Percentiles rank a stretch among this genome's conserved stretches.
These are phyloP conservation scores for Clarias batrachus DNA, from an alignment of 2,113 vertebrate species.

Conservation along the genomic window DNA sequence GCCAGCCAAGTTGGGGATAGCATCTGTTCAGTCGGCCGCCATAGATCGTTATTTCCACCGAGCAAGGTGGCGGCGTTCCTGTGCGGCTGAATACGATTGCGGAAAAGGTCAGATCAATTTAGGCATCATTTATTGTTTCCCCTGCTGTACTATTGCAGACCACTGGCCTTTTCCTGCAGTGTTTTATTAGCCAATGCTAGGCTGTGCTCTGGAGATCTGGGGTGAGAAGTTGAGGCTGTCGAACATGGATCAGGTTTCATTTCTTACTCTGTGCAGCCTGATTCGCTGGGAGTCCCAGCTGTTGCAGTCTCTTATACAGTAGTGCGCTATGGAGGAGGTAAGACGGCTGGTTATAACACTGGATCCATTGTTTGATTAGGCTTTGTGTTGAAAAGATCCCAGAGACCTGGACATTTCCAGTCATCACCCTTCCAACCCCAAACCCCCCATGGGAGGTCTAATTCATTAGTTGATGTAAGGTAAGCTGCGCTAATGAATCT, in stretches of 20 bases:
- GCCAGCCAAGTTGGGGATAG: constrained; percentile 60
- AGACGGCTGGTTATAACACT: constrained; percentile 13
- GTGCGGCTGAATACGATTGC: constrained; percentile 61
- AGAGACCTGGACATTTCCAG: not conserved
- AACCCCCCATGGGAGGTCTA: constrained; percentile 26
- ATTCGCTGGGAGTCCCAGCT: constrained; percentile 19
- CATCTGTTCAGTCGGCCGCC: constrained; percentile 62
- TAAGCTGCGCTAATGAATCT: constrained; percentile 42
- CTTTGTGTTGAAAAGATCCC: constrained; percentile 29
- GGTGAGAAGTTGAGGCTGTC: constrained; percentile 17
- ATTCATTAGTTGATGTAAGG: constrained; percentile 44
- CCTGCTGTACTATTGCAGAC: constrained; percentile 51
- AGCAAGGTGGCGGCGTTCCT: constrained; percentile 54
- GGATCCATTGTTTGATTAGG: constrained; percentile 31
- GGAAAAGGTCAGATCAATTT: constrained; percentile 71
- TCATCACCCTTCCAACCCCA: not conserved
- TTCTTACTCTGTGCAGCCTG: not conserved
- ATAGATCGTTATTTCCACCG: constrained; percentile 60
- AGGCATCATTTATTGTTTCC: constrained; percentile 66
- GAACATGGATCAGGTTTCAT: not conserved
- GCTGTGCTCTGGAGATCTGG: constrained; percentile 33
- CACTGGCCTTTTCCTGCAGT: constrained; percentile 38
- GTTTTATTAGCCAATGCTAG: constrained; percentile 43
- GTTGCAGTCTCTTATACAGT: not conserved
- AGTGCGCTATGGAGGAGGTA: not conserved